These are phyloP conservation scores for Phrixothrix hirtus DNA, from an alignment of 2,888 invertebrate genomes.

Conservation along the genomic window DNA sequence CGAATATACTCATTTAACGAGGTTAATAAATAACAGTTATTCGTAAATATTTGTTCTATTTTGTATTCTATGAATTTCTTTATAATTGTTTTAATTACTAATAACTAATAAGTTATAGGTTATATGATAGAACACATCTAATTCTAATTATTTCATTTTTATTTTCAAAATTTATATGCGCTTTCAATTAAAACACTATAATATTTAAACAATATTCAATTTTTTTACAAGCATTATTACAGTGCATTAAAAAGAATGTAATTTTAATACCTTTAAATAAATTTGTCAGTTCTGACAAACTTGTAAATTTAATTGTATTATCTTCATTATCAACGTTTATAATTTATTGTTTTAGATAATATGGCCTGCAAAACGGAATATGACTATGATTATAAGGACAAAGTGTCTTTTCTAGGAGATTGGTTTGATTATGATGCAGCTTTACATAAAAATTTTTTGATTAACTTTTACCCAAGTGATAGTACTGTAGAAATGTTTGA, in stretches of 20 bases:
- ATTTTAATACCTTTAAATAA: neutral
- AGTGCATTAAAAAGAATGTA: neutral
- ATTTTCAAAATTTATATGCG: too few relatives aligned
- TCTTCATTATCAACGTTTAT: neutral
- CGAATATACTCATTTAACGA: too few relatives aligned
- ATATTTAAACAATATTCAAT: neutral
- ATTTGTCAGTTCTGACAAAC: neutral
- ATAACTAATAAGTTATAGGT: too few relatives aligned
- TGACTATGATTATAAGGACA: conserved; percentile 60
- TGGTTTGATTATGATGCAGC: conserved; percentile 86
- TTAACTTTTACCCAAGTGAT: conserved; percentile 78
- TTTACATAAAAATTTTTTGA: conserved; percentile 71
- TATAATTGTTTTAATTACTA: too few relatives aligned
- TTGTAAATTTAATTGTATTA: neutral
- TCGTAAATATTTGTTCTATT: too few relatives aligned
- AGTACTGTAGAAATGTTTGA: conserved; percentile 74
- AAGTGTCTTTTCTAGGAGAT: conserved; percentile 72
- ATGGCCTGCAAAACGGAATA: conserved; percentile 13
- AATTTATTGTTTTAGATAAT: neutral
- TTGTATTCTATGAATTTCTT: too few relatives aligned
- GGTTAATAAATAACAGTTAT: too few relatives aligned
- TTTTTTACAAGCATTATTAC: neutral
- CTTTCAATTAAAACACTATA: neutral
- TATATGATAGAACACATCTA: too few relatives aligned
- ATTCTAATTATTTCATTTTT: too few relatives aligned